A percentile compares a stretch with the other conserved stretches of the same genome.
Conservation (phyloP, 2,113 vertebrate genomes). For the Grammomys dolichurus region DNA sequence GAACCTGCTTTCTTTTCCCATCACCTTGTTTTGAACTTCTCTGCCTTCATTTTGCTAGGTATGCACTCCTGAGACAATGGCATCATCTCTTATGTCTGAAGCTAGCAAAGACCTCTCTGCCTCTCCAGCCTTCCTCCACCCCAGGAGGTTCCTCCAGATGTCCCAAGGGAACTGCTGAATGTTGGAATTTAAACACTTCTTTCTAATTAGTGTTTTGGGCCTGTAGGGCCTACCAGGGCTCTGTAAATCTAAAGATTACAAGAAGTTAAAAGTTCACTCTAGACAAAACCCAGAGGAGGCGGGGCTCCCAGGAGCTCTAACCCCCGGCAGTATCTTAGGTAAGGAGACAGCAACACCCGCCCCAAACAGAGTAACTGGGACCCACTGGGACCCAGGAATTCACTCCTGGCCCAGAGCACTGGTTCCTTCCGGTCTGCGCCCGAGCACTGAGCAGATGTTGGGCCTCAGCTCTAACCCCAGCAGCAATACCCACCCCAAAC, state of each 20-base stretch:
- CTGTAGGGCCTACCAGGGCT: too few relatives aligned
- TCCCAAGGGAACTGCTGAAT: background rate
- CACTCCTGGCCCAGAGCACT: too few relatives aligned
- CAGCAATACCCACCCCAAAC: too few relatives aligned
- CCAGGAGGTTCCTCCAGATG: background rate
- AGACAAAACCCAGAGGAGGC: too few relatives aligned
- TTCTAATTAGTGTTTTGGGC: background rate
- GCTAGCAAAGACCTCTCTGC: background rate
- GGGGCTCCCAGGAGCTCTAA: too few relatives aligned
- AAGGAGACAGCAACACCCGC: too few relatives aligned
- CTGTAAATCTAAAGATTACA: background rate
- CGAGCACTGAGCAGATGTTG: too few relatives aligned
- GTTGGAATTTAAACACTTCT: background rate
- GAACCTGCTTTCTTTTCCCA: background rate
- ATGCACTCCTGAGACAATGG: background rate
- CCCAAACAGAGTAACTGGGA: too few relatives aligned
- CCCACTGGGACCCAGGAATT: too few relatives aligned
- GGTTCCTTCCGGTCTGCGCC: too few relatives aligned
- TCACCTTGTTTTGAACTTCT: background rate
- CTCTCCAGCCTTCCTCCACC: background rate
- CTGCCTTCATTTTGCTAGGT: background rate
- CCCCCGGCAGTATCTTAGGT: too few relatives aligned
- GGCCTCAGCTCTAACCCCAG: too few relatives aligned
- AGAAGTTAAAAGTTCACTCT: background rate
- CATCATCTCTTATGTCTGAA: background rate